phyloP scores from a whole-genome alignment of 1,140 invertebrate species.

The Geopemphigus sp. region DNA sequence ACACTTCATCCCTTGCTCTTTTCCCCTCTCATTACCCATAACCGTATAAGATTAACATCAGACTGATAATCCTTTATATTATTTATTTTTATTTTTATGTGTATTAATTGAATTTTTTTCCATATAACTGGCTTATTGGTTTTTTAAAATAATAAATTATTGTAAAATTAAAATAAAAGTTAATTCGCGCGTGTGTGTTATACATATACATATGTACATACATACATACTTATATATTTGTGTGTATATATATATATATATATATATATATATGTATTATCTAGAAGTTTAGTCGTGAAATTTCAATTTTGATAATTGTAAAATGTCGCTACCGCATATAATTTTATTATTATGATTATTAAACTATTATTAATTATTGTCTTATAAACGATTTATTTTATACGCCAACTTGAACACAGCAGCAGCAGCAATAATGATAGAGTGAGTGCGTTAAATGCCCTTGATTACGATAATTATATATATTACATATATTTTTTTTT shows the following conservation, averaged over 20 bases:
- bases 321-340: not conserved
- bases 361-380: constrained; percentile 17
- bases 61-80: constrained; percentile 29
- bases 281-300: not conserved
- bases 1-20: no score
- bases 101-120: constrained; percentile 15
- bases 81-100: constrained; percentile 30
- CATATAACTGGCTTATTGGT: no score
- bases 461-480: not conserved
- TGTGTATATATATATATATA: not conserved
- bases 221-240: no score
- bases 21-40: no score
- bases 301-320: not conserved
- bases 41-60: constrained; percentile 31
- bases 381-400: constrained; percentile 19
- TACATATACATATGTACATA: constrained; percentile 1
- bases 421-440: constrained; percentile 18
- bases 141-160: not conserved
- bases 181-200: not conserved
- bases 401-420: constrained; percentile 13
- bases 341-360: constrained; percentile 1
- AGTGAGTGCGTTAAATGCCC: not conserved
- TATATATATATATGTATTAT: constrained; percentile 29
- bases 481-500: constrained; percentile 8
- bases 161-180: constrained; percentile 10